Conservation (phyloP, 1,140 invertebrate genomes). For the Tetramorium alpestre region DNA sequence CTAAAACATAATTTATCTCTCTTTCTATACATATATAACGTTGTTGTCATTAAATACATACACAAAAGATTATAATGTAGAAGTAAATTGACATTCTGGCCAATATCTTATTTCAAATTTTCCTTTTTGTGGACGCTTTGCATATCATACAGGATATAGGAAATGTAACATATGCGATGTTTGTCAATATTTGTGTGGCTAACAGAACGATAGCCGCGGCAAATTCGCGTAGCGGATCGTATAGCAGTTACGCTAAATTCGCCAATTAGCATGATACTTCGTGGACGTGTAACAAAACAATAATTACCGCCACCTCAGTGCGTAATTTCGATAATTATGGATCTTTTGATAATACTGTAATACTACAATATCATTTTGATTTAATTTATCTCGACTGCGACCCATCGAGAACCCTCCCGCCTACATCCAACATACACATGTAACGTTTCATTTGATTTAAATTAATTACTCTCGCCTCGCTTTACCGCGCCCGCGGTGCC, state of each 20-base stretch:
- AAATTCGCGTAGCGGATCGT: background rate
- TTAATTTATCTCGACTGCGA: constrained; percentile 25
- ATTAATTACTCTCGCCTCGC: constrained; percentile 39
- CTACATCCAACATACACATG: background rate
- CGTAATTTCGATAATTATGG: constrained; percentile 35
- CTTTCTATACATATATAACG: background rate
- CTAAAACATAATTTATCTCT: background rate
- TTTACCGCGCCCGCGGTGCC: constrained; percentile 15
- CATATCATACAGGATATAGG: background rate
- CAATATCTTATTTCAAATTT: background rate
- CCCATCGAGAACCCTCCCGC: background rate
- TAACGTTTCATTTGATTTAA: constrained; percentile 41
- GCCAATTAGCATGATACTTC: background rate
- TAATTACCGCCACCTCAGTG: constrained; percentile 30
- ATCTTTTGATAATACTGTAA: constrained; percentile 27
- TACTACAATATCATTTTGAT: constrained; percentile 24
- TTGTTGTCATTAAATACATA: background rate
- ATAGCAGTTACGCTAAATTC: constrained; percentile 16
- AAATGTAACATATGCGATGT: background rate
- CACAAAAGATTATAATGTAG: too few relatives aligned
- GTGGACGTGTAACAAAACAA: background rate
- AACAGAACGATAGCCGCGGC: background rate
- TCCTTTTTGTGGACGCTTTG: background rate
- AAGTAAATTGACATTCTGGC: background rate
- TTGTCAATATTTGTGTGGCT: constrained; percentile 32